phyloP scores from a whole-genome alignment of 2,113 vertebrate genomes.

The Vombatus ursinus region DNA sequence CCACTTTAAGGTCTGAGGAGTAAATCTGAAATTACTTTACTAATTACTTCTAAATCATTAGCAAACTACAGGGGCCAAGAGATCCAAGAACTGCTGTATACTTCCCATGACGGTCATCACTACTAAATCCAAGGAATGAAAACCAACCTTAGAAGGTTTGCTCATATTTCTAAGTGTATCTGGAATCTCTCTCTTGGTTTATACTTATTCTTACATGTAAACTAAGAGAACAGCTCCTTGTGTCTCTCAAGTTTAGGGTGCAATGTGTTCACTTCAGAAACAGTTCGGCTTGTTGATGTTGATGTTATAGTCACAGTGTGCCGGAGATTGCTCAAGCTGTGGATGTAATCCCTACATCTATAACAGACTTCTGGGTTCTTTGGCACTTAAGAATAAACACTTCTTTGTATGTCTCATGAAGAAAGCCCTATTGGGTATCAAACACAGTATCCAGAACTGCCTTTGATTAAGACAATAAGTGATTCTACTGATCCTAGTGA shows the following conservation, averaged over 20 bases:
- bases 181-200: background rate
- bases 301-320: background rate
- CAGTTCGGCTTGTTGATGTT: background rate
- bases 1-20: no score
- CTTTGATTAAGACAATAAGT: background rate
- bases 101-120: background rate
- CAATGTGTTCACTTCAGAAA: background rate
- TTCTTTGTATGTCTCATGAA: background rate
- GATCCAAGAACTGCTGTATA: background rate
- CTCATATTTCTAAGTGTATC: background rate
- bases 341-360: background rate
- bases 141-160: background rate
- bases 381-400: conserved; percentile 31
- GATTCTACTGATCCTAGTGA: background rate
- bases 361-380: background rate
- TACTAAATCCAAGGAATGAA: background rate
- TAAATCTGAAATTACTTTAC: background rate
- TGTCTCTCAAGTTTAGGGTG: background rate
- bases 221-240: background rate
- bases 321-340: background rate
- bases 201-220: fast-evolving
- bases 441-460: background rate
- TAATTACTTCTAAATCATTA: background rate
- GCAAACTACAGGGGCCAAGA: background rate
- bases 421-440: background rate